Conservation (phyloP, 1,140 invertebrate species). For the Trichonephila clavata region DNA sequence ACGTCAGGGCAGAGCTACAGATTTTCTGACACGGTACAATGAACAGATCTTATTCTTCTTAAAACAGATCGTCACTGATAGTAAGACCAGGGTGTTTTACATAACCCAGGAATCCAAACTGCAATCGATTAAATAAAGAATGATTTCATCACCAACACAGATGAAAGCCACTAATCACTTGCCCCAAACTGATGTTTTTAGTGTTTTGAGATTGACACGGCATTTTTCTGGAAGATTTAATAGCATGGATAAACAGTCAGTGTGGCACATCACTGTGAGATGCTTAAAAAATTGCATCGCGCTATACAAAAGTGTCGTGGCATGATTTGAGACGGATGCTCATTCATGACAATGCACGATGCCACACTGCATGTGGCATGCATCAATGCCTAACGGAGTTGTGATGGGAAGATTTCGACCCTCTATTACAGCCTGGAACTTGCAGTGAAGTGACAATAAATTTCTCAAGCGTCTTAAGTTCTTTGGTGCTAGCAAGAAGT, state of each 20-base stretch:
- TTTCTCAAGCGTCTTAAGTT: too few species aligned
- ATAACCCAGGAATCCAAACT: neutral
- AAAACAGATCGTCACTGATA: neutral
- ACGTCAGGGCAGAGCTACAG: neutral
- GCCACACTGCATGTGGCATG: neutral
- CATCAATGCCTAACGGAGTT: too few species aligned
- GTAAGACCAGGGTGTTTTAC: neutral
- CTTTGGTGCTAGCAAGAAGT: too few species aligned
- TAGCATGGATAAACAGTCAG: neutral
- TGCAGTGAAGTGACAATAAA: too few species aligned
- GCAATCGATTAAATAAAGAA: neutral
- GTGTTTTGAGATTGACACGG: neutral
- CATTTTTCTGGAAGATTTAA: neutral
- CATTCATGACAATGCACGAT: neutral
- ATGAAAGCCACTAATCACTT: neutral
- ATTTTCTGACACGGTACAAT: neutral
- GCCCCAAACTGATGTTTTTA: neutral
- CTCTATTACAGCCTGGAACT: too few species aligned
- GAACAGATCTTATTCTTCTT: neutral
- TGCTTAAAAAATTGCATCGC: neutral
- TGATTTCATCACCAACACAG: neutral
- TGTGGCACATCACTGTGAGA: too few species aligned
- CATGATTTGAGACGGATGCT: neutral
- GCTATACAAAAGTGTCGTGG: neutral
- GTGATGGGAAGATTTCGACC: too few species aligned